Evolutionary conservation across 2,113 vertebrate species (phyloP).

Genomic region (Nothoprocta perdicaria): DNA sequence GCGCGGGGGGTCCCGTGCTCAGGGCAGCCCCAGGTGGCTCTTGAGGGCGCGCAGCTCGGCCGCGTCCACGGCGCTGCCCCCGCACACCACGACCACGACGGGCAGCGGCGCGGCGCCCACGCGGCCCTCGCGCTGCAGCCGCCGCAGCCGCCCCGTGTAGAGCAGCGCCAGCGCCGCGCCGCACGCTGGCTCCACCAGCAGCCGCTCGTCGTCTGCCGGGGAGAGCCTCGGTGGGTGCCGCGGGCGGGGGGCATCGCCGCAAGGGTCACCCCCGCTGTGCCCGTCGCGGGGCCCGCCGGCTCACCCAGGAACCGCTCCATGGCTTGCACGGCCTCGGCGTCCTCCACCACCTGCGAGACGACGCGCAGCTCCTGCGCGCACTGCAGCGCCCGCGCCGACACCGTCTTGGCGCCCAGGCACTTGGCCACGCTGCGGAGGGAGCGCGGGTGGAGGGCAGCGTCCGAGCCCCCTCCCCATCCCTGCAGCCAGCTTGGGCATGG

Average conservation of each 20-base stretch:
- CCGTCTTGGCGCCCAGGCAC: constrained; percentile 85
- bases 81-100: constrained; percentile 88
- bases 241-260: too few species aligned
- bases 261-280: background rate
- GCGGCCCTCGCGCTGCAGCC: constrained; percentile 80
- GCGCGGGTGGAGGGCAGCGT: background rate
- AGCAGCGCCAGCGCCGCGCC: constrained; percentile 87
- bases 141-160: constrained; percentile 82
- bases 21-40: constrained; percentile 76
- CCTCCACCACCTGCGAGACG: constrained; percentile 87
- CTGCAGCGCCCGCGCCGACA: constrained; percentile 81
- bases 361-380: constrained; percentile 79
- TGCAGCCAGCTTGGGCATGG: too few species aligned
- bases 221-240: too few species aligned
- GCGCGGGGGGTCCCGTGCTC: background rate
- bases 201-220: constrained; percentile 87
- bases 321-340: constrained; percentile 83
- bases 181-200: constrained; percentile 90
- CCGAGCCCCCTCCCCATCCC: too few species aligned
- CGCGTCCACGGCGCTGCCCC: constrained; percentile 83
- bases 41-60: constrained; percentile 81
- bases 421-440: constrained; percentile 82
- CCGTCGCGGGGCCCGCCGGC: background rate
- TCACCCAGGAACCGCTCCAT: constrained; percentile 89
- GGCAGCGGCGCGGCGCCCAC: constrained; percentile 68